Percentiles rank a stretch among this genome's conserved stretches.
Conservation (phyloP, 2,888 invertebrate species). For the Cryptocephalus primarius region DNA sequence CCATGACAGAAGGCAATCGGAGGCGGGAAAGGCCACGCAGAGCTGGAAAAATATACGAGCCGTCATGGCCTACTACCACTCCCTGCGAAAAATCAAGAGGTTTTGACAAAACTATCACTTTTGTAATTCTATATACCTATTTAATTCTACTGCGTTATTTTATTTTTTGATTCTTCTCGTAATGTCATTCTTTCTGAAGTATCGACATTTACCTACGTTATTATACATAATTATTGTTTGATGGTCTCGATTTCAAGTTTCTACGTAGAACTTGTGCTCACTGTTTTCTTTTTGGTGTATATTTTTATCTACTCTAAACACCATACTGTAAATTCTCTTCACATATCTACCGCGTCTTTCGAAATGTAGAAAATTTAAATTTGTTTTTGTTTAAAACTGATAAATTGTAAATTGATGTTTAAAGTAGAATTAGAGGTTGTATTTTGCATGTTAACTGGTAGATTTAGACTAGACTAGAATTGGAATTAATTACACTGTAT, state of each 20-base stretch:
- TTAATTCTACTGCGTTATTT: conserved; percentile 5
- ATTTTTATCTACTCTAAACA: not conserved
- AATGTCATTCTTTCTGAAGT: conserved; percentile 2
- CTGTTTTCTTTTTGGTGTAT: conserved; percentile 11
- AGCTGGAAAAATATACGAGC: conserved; percentile 82
- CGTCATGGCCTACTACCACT: conserved; percentile 82
- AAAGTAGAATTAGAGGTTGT: conserved; percentile 21
- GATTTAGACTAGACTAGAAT: conserved; percentile 12
- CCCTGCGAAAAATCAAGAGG: conserved; percentile 85
- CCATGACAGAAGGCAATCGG: conserved; percentile 18
- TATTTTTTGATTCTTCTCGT: not conserved
- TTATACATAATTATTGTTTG: conserved; percentile 10
- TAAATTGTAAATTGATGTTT: conserved; percentile 6
- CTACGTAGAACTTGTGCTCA: conserved; percentile 2
- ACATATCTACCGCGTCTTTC: too few species aligned
- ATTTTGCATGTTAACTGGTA: conserved; percentile 25
- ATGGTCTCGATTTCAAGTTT: conserved; percentile 11
- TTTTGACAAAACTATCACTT: conserved; percentile 28
- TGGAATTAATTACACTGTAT: not conserved
- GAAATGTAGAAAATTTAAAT: too few species aligned
- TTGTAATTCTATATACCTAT: conserved; percentile 14
- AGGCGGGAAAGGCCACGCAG: conserved; percentile 38
- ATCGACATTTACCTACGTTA: conserved; percentile 9
- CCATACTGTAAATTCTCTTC: too few species aligned
- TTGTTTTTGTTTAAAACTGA: not conserved